Percentiles rank a stretch among this genome's conserved stretches.
These are phyloP conservation scores for Morone saxatilis DNA, from an alignment of 2,113 vertebrate species.

Conservation along the genomic window DNA sequence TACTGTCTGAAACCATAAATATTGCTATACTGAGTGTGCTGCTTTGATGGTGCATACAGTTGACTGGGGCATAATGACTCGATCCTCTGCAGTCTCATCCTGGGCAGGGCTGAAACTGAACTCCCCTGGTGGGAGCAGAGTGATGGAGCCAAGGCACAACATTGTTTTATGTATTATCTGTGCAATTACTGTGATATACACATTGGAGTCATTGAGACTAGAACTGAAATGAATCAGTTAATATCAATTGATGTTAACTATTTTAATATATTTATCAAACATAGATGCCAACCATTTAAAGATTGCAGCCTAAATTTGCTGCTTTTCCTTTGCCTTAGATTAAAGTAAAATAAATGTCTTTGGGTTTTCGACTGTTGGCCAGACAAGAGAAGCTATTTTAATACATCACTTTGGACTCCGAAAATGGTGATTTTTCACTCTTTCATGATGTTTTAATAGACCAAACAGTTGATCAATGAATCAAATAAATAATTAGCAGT, in stretches of 20 bases:
- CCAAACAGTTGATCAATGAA: too few species aligned
- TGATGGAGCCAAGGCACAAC: not conserved
- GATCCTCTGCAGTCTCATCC: constrained; percentile 40
- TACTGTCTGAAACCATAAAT: not conserved
- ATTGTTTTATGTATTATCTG: not conserved
- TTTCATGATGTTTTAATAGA: too few species aligned
- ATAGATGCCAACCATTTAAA: not conserved
- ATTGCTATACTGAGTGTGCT: not conserved
- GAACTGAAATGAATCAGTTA: not conserved
- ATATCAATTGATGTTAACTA: too few species aligned
- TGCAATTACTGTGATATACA: not conserved
- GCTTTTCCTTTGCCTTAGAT: too few species aligned
- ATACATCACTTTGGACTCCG: too few species aligned
- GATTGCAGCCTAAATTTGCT: not conserved
- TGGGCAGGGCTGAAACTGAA: constrained; percentile 33
- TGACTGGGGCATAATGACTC: not conserved
- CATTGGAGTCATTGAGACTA: not conserved
- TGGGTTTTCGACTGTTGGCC: too few species aligned
- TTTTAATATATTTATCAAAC: not conserved
- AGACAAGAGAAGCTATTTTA: too few species aligned
- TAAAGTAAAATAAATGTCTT: too few species aligned
- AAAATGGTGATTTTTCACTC: too few species aligned
- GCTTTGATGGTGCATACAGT: not conserved
- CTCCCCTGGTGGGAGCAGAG: constrained; percentile 25
- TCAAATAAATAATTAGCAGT: too few species aligned